These are phyloP conservation scores for Mastacembelus armatus DNA, from an alignment of 2,797 vertebrate genomes.

Conservation along the genomic window DNA sequence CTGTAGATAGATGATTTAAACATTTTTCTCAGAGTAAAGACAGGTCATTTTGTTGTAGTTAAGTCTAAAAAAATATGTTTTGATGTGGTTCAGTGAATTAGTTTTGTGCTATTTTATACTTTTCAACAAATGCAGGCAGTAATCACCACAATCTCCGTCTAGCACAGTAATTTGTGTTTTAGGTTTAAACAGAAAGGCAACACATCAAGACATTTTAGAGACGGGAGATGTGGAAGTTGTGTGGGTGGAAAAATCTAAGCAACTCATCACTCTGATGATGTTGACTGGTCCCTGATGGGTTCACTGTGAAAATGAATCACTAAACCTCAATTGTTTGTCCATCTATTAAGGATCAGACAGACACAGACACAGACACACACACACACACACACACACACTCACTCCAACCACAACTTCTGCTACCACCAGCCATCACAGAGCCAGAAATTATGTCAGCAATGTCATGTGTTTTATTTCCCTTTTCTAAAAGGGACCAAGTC, in stretches of 20 bases:
- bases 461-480: conserved; percentile 70
- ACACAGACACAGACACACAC: conserved; percentile 14
- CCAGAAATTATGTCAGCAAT: conserved; percentile 69
- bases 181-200: neutral
- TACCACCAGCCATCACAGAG: conserved; percentile 26
- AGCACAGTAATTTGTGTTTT: conserved; percentile 3
- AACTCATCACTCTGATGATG: conserved; percentile 33
- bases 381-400: conserved; percentile 16
- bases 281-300: conserved; percentile 21
- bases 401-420: conserved; percentile 32
- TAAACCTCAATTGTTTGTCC: conserved; percentile 42
- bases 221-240: conserved; percentile 2
- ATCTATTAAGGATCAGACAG: conserved; percentile 9
- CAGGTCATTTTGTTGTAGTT: neutral
- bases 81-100: conserved; percentile 1
- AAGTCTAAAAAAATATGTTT: neutral
- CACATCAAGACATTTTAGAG: conserved; percentile 2
- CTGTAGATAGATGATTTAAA: neutral
- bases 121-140: neutral
- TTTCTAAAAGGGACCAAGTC: conserved; percentile 32
- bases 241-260: conserved; percentile 10
- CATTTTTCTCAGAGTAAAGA: neutral
- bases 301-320: conserved; percentile 63
- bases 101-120: too few relatives aligned
- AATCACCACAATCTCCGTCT: neutral